Conservation (phyloP, 2,797 vertebrate species). For the Artibeus lituratus region DNA sequence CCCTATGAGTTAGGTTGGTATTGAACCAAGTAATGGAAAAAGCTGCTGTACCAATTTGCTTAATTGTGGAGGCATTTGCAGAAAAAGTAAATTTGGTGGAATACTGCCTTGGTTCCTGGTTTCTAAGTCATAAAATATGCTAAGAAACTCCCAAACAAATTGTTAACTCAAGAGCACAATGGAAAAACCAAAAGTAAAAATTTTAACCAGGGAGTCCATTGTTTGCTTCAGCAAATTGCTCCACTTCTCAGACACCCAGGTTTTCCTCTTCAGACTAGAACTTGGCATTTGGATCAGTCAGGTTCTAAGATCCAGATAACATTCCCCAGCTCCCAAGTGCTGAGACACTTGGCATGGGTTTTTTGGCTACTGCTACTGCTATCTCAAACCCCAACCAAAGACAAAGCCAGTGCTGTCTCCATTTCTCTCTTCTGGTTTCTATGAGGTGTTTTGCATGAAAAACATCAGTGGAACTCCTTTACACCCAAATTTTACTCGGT, state of each 20-base stretch:
- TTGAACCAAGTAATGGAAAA: background rate
- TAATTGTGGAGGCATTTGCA: background rate
- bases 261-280: constrained; percentile 40
- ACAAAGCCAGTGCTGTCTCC: background rate
- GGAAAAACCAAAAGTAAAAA: background rate
- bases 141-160: background rate
- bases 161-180: background rate
- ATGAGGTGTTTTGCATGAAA: background rate
- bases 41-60: background rate
- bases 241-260: background rate
- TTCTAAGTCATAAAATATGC: background rate
- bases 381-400: background rate
- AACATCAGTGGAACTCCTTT: background rate
- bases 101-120: background rate
- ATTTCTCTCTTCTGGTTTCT: background rate
- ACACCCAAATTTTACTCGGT: background rate
- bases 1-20: background rate
- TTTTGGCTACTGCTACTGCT: background rate
- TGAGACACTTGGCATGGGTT: background rate
- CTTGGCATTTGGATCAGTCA: background rate
- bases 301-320: background rate
- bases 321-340: background rate
- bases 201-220: background rate
- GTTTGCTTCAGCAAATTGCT: background rate
- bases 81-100: background rate